Evolutionary conservation across 2,797 vertebrate genomes (phyloP).

Genomic region (Clamator glandarius): DNA sequence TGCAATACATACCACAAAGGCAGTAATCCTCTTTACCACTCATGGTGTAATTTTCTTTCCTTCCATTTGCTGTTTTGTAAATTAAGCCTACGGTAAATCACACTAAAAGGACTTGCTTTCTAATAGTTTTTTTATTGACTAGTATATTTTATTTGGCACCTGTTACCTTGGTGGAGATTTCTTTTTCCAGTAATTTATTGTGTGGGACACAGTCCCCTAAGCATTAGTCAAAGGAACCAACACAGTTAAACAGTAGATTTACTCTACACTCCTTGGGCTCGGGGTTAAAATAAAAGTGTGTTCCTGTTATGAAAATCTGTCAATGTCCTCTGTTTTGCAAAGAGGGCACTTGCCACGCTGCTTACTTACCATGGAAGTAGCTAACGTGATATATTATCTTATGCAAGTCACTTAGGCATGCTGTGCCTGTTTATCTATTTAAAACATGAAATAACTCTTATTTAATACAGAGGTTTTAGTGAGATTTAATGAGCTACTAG

Average conservation of each 20-base stretch:
- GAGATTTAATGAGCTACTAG: slow-evolving; percentile 46
- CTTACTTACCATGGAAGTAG: not conserved
- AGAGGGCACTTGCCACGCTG: not conserved
- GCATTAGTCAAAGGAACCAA: slow-evolving; percentile 25
- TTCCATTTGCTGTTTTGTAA: slow-evolving; percentile 37
- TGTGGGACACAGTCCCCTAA: slow-evolving; percentile 7
- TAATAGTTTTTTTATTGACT: slow-evolving; percentile 68
- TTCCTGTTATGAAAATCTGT: not conserved
- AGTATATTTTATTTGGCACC: slow-evolving; percentile 61
- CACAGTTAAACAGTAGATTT: slow-evolving; percentile 35
- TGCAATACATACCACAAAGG: not conserved
- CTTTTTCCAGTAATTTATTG: slow-evolving; percentile 41
- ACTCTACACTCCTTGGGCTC: not conserved
- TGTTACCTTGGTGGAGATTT: slow-evolving; percentile 58
- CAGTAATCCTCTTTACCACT: not conserved
- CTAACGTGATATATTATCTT: not conserved
- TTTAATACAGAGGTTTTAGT: slow-evolving; percentile 1
- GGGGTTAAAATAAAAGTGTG: not conserved
- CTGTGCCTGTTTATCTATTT: slow-evolving; percentile 15
- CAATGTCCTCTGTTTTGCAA: not conserved
- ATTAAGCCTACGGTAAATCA: slow-evolving; percentile 56
- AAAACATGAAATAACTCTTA: slow-evolving; percentile 29
- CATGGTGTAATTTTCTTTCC: slow-evolving; percentile 13
- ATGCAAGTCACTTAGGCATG: not conserved
- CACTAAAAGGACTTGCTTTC: slow-evolving; percentile 49